A percentile compares a stretch with the other conserved stretches of the same genome.
phyloP scores from a whole-genome alignment of 2,797 vertebrate genomes.

The Neopelma chrysocephalum region DNA sequence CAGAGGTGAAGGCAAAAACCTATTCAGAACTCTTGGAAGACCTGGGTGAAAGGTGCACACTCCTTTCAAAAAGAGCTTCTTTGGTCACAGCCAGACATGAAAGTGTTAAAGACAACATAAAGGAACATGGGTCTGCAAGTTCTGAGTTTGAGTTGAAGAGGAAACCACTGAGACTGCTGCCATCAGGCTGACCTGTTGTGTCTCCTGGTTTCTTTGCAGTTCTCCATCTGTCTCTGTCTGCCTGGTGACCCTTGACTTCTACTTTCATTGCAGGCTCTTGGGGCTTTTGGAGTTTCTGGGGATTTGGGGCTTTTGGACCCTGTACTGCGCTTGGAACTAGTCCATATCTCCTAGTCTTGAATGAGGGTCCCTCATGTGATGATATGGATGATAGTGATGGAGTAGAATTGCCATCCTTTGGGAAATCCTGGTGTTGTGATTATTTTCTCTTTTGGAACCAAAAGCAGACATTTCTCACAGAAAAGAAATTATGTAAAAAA shows the following conservation, averaged over 20 bases:
- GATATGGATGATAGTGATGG: neutral
- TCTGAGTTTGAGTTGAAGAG: neutral
- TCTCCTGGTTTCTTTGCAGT: neutral
- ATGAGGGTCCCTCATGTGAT: neutral
- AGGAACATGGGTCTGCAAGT: neutral
- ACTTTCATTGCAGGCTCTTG: neutral
- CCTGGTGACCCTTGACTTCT: neutral
- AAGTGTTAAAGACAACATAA: neutral
- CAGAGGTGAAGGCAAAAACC: neutral
- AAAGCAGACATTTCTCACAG: neutral
- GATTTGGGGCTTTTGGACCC: neutral
- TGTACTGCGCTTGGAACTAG: neutral
- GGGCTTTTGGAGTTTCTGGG: neutral
- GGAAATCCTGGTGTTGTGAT: neutral
- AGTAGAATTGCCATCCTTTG: neutral
- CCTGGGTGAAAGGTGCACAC: neutral
- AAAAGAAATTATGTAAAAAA: neutral
- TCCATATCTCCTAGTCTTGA: neutral
- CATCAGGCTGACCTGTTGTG: neutral
- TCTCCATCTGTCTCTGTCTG: conserved; percentile 1
- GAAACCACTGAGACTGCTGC: neutral
- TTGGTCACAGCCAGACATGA: neutral
- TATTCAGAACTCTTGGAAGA: neutral
- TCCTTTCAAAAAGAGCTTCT: neutral
- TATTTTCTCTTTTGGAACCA: neutral